phyloP scores from a whole-genome alignment of 2,888 invertebrate species.

The Platycheirus albimanus region DNA sequence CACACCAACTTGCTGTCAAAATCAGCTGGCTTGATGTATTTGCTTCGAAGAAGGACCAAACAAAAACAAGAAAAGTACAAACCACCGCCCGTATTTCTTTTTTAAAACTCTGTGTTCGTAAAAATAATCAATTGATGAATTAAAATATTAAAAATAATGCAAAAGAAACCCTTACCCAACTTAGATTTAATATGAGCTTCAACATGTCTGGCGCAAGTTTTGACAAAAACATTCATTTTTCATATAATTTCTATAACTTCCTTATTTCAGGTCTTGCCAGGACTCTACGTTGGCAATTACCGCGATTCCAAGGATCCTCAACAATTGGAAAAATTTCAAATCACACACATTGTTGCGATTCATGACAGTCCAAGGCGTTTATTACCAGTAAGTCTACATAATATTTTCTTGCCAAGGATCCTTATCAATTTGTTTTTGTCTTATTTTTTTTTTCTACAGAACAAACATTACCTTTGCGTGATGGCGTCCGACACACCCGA shows the following conservation, averaged over 20 bases:
- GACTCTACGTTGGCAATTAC: conserved; percentile 97
- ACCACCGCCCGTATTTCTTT: too few relatives aligned
- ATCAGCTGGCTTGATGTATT: too few relatives aligned
- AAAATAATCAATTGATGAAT: too few relatives aligned
- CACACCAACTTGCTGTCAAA: too few relatives aligned
- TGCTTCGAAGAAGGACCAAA: too few relatives aligned
- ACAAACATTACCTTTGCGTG: conserved; percentile 97
- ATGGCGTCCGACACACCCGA: conserved; percentile 97
- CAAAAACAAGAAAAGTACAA: too few relatives aligned
- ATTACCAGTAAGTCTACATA: conserved; percentile 89
- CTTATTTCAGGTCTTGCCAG: conserved; percentile 91
- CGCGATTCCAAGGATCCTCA: conserved; percentile 96
- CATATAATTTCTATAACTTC: not conserved
- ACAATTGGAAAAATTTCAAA: conserved; percentile 94
- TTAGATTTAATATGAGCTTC: conserved; percentile 76
- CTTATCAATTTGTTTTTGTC: not conserved
- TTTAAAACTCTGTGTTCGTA: too few relatives aligned
- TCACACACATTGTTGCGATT: conserved; percentile 97
- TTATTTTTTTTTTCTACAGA: conserved; percentile 85
- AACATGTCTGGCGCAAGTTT: conserved; percentile 78
- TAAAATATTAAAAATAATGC: not conserved
- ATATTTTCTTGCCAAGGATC: not conserved
- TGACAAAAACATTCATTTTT: not conserved
- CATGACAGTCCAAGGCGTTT: conserved; percentile 96
- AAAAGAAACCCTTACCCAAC: not conserved